A percentile compares a stretch with the other conserved stretches of the same genome.
Conservation (phyloP, 2,888 invertebrate genomes). For the Phengaris alcon region DNA sequence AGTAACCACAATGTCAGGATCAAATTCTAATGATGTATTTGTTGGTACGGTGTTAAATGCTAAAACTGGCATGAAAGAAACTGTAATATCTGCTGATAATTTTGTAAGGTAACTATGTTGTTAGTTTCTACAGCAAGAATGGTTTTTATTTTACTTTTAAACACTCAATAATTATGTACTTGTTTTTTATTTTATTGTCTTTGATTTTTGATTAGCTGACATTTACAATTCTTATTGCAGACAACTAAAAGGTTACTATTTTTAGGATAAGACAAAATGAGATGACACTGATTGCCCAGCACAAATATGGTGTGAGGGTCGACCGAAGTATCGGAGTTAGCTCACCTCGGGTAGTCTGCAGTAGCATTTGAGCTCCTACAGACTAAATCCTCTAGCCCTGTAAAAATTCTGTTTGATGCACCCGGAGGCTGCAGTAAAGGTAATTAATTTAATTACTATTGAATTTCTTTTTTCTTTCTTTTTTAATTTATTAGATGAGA, state of each 20-base stretch:
- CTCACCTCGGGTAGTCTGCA: slow-evolving; percentile 82
- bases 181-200: no score
- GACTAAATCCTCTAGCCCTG: slow-evolving; percentile 81
- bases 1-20: slow-evolving; percentile 66
- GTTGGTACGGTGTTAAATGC: slow-evolving; percentile 82
- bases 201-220: no score
- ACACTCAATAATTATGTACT: no score
- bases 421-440: slow-evolving; percentile 77
- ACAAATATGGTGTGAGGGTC: slow-evolving; percentile 82
- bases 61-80: slow-evolving; percentile 75
- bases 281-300: slow-evolving; percentile 83
- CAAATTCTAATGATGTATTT: slow-evolving; percentile 50
- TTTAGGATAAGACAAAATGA: slow-evolving; percentile 80
- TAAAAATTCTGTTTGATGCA: slow-evolving; percentile 73
- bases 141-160: no score
- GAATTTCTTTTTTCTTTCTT: no score
- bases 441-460: slow-evolving; percentile 38
- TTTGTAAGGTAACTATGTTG: slow-evolving; percentile 68
- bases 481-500: no score
- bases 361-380: slow-evolving; percentile 84
- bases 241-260: slow-evolving; percentile 32
- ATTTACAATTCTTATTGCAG: not conserved
- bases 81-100: slow-evolving; percentile 62
- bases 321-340: no score
- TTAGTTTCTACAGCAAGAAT: no score